Evolutionary conservation across 2,113 vertebrate species (phyloP), one percentile per base, ranked within the genome.

Genomic region (Diphyllodes magnificus): DNA sequence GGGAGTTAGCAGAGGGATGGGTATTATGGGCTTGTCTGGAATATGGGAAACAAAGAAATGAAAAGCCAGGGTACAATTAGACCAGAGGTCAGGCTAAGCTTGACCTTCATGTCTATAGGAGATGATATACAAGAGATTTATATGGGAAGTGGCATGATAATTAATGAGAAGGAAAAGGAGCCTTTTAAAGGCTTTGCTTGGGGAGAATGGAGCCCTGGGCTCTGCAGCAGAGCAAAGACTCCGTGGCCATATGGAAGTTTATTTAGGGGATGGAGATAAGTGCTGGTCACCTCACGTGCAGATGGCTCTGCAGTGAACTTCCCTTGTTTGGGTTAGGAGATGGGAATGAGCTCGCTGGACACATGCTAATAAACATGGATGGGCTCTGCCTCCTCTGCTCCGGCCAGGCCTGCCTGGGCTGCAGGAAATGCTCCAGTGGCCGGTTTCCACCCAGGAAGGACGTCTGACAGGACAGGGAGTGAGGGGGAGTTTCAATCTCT

Each of bases 121-220:
- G 78, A 90, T 95, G 87, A 91, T 90, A 56, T 35, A 45, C 63
- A 56, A n/a, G 92, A 87, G 82, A 87, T 91, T 91, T 56, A 49
- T 82, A 37, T 63, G 40, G 87, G 81, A 87, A 76, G 70, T 68
- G 92, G n/a, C 73, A 40, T 4, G 65, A 37, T 94, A 91, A 91
- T 89, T 39, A 89, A 59, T n/a, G 69, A 35, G 73, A 8, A 31
- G 59, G 71, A 64, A 68, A 50, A 86, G 33, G 45, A 92, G 72
- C 79, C 51, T 88, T 72, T 35, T 4, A 11, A 56, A 82, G 47
- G 15, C 17, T 2, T 35, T 44, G 30, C 50, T 6, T 27, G 45
- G 35, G 49, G 42, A 73, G 56, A 18, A 4, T 23, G 16, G 66
- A 69, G 54, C 54, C 18, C 28, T 54, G 35, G 61, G 72, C 76